Conservation (phyloP, 2,113 vertebrate genomes). For the Galemys pyrenaicus region DNA sequence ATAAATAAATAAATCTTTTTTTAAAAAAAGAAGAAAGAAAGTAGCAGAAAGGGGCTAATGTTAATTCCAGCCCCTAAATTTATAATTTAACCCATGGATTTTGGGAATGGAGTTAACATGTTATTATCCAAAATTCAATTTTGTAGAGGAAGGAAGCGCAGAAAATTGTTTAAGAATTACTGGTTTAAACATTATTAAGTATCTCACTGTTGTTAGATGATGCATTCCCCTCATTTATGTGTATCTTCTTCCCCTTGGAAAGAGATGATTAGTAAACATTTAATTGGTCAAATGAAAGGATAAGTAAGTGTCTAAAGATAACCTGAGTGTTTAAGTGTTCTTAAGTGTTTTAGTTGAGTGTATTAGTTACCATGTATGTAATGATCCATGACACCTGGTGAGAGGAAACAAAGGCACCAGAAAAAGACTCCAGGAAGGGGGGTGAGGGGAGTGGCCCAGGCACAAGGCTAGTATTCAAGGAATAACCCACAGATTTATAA, state of each 20-base stretch:
- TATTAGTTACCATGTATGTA: neutral
- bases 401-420: neutral
- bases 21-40: neutral
- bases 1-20: no score
- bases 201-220: neutral
- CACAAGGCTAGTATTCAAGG: neutral
- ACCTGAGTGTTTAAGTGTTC: neutral
- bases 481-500: neutral
- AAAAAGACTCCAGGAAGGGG: neutral
- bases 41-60: no score
- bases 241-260: neutral
- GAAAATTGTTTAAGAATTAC: neutral
- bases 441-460: rapidly evolving
- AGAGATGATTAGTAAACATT: constrained; percentile 43
- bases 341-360: neutral
- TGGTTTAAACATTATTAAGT: neutral
- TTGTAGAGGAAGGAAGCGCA: neutral
- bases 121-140: neutral
- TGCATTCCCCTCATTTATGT: neutral
- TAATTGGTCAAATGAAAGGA: neutral
- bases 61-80: constrained; percentile 26
- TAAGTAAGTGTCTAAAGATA: constrained; percentile 43
- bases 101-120: neutral
- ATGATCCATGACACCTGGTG: neutral
- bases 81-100: neutral